phyloP scores from a whole-genome alignment of 2,888 invertebrate genomes.

The Anthrax anthrax region DNA sequence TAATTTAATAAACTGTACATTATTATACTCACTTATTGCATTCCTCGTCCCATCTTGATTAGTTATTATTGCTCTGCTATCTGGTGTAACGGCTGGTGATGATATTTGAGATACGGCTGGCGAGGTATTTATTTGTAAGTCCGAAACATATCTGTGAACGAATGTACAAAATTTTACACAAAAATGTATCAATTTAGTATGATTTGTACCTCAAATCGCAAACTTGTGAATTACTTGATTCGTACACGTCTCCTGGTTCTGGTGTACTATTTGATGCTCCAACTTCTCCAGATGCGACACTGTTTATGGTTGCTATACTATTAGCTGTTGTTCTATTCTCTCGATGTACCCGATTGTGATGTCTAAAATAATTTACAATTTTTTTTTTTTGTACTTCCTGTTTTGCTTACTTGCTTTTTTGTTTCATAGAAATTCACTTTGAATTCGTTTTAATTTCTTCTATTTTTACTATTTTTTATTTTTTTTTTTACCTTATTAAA shows the following conservation, averaged over 20 bases:
- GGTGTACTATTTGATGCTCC: constrained; percentile 15
- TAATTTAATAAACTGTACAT: too few species aligned
- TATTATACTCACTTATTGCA: constrained; percentile 13
- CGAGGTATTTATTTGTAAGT: constrained; percentile 17
- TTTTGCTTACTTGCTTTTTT: too few species aligned
- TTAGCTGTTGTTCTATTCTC: constrained; percentile 43
- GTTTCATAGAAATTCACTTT: too few species aligned
- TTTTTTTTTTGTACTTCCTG: not conserved
- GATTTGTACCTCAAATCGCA: constrained; percentile 17
- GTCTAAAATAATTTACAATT: constrained; percentile 28
- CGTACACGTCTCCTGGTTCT: constrained; percentile 17
- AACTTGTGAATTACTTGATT: constrained; percentile 18
- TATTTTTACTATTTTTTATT: too few species aligned
- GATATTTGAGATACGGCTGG: constrained; percentile 18
- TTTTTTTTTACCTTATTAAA: constrained; percentile 43
- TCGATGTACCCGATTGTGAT: constrained; percentile 61
- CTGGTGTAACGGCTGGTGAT: constrained; percentile 14
- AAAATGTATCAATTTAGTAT: not conserved
- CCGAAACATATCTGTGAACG: constrained; percentile 16
- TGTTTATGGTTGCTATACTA: constrained; percentile 39
- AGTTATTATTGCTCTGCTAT: constrained; percentile 13
- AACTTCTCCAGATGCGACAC: constrained; percentile 31
- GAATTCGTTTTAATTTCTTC: too few species aligned
- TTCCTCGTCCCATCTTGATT: constrained; percentile 14
- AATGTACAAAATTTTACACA: too few species aligned